Evolutionary conservation across 2,888 invertebrate species (phyloP), one percentile per base, ranked within the genome.

Genomic region (Taenaris catops): DNA sequence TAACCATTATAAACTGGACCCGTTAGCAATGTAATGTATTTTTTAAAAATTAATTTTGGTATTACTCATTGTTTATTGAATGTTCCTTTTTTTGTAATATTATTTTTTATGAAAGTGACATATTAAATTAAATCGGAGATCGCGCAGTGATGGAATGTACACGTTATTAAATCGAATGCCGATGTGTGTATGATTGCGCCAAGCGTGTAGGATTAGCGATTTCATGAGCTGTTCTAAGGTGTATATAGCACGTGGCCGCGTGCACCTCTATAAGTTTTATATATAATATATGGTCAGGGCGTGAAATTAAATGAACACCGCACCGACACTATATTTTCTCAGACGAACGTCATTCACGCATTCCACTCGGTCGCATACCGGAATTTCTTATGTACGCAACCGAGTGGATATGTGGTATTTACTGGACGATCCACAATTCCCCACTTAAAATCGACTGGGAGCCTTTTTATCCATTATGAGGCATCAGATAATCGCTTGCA

Each of bases 231-330:
- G 51, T 55, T 58, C 60, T 47, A 48, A 32, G 48, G 58, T 66
- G 63, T 64, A 65, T 55, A 66, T 63, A 65, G 59, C 49, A 50
- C 48, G 46, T 38, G 51, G 28, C 51, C 44, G 59, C 44, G 46
- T 42, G 28, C 46, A 41, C 53, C 40, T 46, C 38, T 14, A 8
- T 20, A 9, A 2, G 6, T 12, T 12, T 25, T 25, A n/a, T 25
- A 14, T 16, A 16, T 17, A 12, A 12, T 12, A 11, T 25, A 11
- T 12, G n/a, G n/a, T n/a, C n/a, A n/a, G n/a, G n/a, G n/a, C n/a
- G n/a, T n/a, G n/a, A n/a, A n/a, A n/a, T n/a, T n/a, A n/a, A n/a
- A n/a, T n/a, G n/a, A n/a, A n/a, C n/a, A n/a, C n/a, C n/a, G n/a
- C n/a, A n/a, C n/a, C n/a, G n/a, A n/a, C n/a, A n/a, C n/a, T n/a